Evolutionary conservation across 2,113 vertebrate species (phyloP).

Genomic region (Onychostruthus taczanowskii): DNA sequence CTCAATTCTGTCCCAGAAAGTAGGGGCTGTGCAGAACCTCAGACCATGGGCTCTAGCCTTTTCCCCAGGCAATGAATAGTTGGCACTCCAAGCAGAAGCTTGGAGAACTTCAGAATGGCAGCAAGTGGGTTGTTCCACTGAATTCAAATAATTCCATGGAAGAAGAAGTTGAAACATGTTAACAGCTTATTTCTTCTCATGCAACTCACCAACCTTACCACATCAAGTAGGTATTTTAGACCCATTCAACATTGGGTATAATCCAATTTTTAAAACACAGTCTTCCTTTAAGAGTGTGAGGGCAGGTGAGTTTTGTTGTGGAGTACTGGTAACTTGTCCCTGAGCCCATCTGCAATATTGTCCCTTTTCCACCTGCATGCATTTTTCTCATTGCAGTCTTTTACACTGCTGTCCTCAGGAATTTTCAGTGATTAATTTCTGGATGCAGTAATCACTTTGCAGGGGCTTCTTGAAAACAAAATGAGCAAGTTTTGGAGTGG

Average conservation of each 20-base stretch:
- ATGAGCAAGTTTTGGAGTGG: too few relatives aligned
- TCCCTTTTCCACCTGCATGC: not conserved
- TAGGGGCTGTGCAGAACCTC: not conserved
- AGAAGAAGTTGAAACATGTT: not conserved
- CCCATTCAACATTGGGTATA: fast-evolving
- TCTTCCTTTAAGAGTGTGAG: not conserved
- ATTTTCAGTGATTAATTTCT: not conserved
- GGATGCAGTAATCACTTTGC: not conserved
- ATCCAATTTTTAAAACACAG: not conserved
- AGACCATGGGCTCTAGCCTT: not conserved
- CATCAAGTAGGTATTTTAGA: not conserved
- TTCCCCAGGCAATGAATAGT: not conserved
- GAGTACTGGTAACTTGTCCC: not conserved
- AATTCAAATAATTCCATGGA: not conserved
- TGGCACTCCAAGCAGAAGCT: not conserved
- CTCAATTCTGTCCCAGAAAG: not conserved
- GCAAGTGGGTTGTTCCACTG: not conserved
- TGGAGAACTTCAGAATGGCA: not conserved
- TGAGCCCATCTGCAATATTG: not conserved
- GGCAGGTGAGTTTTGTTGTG: not conserved
- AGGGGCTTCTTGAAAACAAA: not conserved
- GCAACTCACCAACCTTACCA: not conserved
- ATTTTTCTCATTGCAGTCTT: not conserved
- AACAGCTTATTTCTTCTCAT: not conserved
- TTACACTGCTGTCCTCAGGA: not conserved